A percentile compares a stretch with the other conserved stretches of the same genome.
Conservation (phyloP, 1,140 invertebrate species). For the Cepaea nemoralis region DNA sequence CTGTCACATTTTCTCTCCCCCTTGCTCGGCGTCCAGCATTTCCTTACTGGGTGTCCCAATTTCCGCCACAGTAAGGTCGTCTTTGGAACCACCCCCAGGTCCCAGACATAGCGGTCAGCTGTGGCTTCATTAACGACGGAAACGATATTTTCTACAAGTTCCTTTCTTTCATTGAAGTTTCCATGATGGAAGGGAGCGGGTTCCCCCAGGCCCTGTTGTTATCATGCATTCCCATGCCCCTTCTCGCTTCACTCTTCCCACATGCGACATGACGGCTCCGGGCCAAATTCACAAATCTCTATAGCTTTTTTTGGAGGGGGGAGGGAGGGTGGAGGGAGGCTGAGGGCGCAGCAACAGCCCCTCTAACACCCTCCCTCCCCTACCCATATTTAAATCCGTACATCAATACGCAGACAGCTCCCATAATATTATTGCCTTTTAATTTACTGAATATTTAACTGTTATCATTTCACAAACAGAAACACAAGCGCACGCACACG, state of each 20-base stretch:
- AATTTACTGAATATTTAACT: too few relatives aligned
- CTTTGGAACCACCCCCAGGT: background rate
- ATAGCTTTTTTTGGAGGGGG: too few relatives aligned
- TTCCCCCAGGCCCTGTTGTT: background rate
- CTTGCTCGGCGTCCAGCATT: background rate
- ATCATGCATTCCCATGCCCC: background rate
- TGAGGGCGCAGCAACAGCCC: too few relatives aligned
- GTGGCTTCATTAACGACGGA: slow-evolving; percentile 1
- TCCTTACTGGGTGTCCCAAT: background rate
- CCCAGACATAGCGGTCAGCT: background rate
- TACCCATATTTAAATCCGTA: too few relatives aligned
- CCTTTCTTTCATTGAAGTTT: background rate
- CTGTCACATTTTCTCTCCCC: too few relatives aligned
- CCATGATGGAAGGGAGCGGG: background rate
- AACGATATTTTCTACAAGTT: background rate
- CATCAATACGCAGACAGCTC: too few relatives aligned
- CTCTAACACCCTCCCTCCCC: too few relatives aligned
- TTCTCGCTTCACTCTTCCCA: background rate
- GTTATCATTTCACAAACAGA: too few relatives aligned
- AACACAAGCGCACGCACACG: too few relatives aligned
- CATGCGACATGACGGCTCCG: background rate
- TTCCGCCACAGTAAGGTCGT: background rate
- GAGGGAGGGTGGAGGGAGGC: too few relatives aligned
- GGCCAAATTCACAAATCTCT: background rate
- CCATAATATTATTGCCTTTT: too few relatives aligned